Evolutionary conservation across 2,888 invertebrate genomes (phyloP).

Genomic region (Agrotis ipsilon): DNA sequence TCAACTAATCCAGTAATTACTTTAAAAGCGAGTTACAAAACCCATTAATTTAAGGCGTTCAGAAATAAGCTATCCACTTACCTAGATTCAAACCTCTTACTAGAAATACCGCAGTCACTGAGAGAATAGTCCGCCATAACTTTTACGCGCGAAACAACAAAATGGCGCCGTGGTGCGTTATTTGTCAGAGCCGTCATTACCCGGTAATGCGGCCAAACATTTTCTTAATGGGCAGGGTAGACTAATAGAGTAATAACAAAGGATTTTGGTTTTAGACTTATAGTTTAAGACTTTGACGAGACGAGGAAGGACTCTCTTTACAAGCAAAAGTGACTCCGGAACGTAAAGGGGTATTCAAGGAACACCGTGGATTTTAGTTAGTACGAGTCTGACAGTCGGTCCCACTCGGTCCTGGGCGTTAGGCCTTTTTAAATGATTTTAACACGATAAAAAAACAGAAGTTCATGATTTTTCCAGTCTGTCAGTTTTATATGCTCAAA

Average conservation of each 20-base stretch:
- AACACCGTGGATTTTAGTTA: too few species aligned
- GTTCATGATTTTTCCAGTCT: too few species aligned
- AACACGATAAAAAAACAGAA: too few species aligned
- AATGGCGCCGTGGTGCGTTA: slow-evolving; percentile 33
- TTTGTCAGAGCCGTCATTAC: slow-evolving; percentile 48
- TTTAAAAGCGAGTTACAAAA: not conserved
- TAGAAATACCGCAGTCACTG: slow-evolving; percentile 27
- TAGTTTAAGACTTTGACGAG: not conserved
- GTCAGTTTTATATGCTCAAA: too few species aligned
- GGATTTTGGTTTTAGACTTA: slow-evolving; percentile 17
- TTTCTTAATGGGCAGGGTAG: slow-evolving; percentile 38
- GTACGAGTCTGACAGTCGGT: too few species aligned
- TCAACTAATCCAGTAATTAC: not conserved
- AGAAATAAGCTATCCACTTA: slow-evolving; percentile 1
- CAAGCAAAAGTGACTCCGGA: too few species aligned
- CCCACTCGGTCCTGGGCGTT: too few species aligned
- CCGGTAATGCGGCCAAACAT: slow-evolving; percentile 46
- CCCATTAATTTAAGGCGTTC: slow-evolving; percentile 5
- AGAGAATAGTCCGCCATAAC: slow-evolving; percentile 43
- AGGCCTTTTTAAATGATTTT: too few species aligned
- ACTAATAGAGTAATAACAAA: slow-evolving; percentile 49
- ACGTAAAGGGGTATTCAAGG: too few species aligned
- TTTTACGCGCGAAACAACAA: slow-evolving; percentile 49
- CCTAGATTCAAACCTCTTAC: not conserved
- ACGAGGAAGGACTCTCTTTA: too few species aligned